phyloP scores from a whole-genome alignment of 2,888 invertebrate genomes.

The Leptinotarsa peninsularis region DNA sequence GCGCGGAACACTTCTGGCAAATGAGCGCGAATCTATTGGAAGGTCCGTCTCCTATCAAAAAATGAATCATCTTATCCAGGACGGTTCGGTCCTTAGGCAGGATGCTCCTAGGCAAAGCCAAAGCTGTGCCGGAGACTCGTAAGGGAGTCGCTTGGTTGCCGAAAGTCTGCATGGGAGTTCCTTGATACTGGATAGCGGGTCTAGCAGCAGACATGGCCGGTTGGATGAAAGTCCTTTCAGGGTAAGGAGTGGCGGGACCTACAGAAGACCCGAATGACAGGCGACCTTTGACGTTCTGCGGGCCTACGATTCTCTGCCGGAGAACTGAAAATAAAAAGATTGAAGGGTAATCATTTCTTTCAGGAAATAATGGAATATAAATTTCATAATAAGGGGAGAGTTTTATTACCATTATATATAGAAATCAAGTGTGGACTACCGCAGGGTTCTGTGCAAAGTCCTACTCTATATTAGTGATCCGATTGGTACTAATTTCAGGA shows the following conservation, averaged over 20 bases:
- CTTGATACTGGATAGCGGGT: background rate
- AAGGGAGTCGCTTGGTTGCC: background rate
- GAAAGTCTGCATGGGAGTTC: background rate
- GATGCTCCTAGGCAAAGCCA: constrained; percentile 78
- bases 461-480: too few relatives aligned
- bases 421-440: too few relatives aligned
- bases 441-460: too few relatives aligned
- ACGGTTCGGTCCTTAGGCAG: constrained; percentile 81
- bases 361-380: background rate
- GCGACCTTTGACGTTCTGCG: constrained; percentile 6
- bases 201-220: background rate
- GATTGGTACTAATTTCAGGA: too few relatives aligned
- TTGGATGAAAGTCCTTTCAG: background rate
- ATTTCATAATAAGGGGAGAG: too few relatives aligned
- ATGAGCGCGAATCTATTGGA: constrained; percentile 95
- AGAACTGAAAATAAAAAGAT: constrained; percentile 15
- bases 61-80: constrained; percentile 92
- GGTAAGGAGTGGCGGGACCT: background rate
- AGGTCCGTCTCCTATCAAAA: constrained; percentile 95
- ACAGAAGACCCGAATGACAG: constrained; percentile 22
- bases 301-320: constrained; percentile 23
- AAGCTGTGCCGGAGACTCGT: constrained; percentile 47
- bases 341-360: background rate
- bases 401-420: too few relatives aligned
- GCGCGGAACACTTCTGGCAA: constrained; percentile 88